Base-by-base conservation (phyloP, 2,888 invertebrate species). In the Cephalotes varians region DNA sequence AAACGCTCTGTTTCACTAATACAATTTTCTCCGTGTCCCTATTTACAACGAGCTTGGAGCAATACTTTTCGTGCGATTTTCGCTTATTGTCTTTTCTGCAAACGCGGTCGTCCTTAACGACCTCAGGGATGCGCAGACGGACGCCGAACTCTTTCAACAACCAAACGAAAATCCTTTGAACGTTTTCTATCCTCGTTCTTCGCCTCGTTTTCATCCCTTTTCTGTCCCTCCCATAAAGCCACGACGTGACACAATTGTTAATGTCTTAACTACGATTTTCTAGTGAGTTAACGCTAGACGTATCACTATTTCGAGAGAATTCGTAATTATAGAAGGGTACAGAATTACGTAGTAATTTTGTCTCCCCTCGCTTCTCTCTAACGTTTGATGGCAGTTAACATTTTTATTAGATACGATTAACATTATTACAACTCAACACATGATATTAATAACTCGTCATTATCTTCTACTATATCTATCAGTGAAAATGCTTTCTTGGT, bases 141-240 rank as follows among this genome's bases (percentile, higher is more conserved):
- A 40, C 25, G 58, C n/a, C 34, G 31, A 69, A 31, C 21, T 28
- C 21, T 37, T 62, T 69, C 49, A 67, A 72, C 37, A 10, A 18
- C 21, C 74, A 60, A 60, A 73, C 28, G 72, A 60, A 62, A 80
- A 60, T 73, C 40, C 73, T 73, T 37, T 37, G 34, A 58, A 80
- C 12, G 25, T 73, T 80, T 49, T 21, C 37, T 49, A 62, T 51
- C 49, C 34, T 60, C 34, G 79, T 37, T 60, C n/a, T 49, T 51
- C 21, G 34, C 12, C 9, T 58, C n/a, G 28, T 47, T 44, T 69
- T 77, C 69, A 9, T 12, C 10, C n/a, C 9, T 25, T 31, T 56
- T 18, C 25, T 44, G 10, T 54, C 15, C 3, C 2, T 28, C 9
- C 34, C 34, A 21, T 40, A 69, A 69, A 47, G 15, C 25, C 64